phyloP scores from a whole-genome alignment of 1,140 invertebrate genomes.

The Hypsibius dujardini region DNA sequence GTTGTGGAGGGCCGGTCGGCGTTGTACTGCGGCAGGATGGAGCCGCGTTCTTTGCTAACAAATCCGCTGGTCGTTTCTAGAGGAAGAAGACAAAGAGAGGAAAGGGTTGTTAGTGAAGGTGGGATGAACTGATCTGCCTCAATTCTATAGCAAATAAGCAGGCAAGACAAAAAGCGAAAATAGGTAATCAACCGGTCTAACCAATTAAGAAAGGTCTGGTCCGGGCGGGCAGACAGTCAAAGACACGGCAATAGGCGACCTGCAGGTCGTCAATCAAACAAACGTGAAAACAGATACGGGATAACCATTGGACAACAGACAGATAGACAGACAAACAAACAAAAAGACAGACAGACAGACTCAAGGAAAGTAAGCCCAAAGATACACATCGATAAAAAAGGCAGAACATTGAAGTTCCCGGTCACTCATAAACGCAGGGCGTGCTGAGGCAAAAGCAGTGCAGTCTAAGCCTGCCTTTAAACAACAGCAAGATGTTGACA shows the following conservation, averaged over 20 bases:
- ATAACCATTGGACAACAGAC: too few species aligned
- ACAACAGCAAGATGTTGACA: not conserved
- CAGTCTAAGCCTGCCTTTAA: not conserved
- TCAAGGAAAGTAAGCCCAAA: not conserved
- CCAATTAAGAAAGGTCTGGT: conserved; percentile 34
- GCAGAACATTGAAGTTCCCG: not conserved
- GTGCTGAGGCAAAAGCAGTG: not conserved
- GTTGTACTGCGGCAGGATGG: conserved; percentile 36
- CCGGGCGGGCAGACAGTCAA: conserved; percentile 38
- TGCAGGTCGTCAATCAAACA: conserved; percentile 22
- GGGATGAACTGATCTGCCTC: conserved; percentile 73
- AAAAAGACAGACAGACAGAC: too few species aligned
- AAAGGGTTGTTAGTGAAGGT: conserved; percentile 95
- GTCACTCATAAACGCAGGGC: not conserved
- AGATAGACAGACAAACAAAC: too few species aligned
- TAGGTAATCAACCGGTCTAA: conserved; percentile 66
- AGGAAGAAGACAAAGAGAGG: conserved; percentile 59
- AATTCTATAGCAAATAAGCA: conserved; percentile 36
- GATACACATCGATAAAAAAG: not conserved
- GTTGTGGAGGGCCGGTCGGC: conserved; percentile 41
- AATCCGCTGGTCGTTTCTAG: conserved; percentile 14
- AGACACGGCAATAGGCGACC: conserved; percentile 21
- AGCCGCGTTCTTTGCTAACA: not conserved
- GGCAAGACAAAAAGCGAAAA: too few species aligned
- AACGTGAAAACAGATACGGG: too few species aligned